A percentile compares a stretch with the other conserved stretches of the same genome.
Evolutionary conservation across 2,888 invertebrate species (phyloP).

Genomic region (Aphodius sticticus): DNA sequence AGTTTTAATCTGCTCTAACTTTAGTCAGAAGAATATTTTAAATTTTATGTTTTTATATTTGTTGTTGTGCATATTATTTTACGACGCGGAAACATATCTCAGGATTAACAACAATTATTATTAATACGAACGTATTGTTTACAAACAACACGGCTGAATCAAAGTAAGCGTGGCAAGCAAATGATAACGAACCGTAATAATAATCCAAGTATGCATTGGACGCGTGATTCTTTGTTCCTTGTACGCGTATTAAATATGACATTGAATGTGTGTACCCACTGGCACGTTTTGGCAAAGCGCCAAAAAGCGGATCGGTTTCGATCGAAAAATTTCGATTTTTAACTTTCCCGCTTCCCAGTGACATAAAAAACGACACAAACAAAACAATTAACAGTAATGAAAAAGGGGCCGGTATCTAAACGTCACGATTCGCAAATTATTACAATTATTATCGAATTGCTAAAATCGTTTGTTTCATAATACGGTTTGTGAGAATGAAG

Average conservation of each 20-base stretch:
- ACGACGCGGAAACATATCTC: background rate
- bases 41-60: no score
- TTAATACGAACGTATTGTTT: background rate
- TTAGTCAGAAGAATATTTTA: no score
- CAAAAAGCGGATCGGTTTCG: background rate
- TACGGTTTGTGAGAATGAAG: background rate
- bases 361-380: background rate
- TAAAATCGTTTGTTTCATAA: background rate
- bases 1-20: no score
- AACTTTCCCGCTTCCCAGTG: background rate
- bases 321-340: background rate
- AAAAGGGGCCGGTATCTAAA: background rate
- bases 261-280: no score
- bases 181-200: background rate
- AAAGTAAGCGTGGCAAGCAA: background rate
- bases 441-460: background rate
- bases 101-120: background rate
- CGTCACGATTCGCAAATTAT: background rate
- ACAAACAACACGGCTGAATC: background rate
- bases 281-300: background rate
- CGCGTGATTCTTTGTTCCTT: background rate
- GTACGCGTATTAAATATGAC: background rate
- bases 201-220: background rate
- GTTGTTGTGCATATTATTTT: no score
- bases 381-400: background rate